Percentiles rank a stretch among this genome's conserved stretches.
phyloP scores from a whole-genome alignment of 2,797 vertebrate genomes.

The Chiroxiphia lanceolata region DNA sequence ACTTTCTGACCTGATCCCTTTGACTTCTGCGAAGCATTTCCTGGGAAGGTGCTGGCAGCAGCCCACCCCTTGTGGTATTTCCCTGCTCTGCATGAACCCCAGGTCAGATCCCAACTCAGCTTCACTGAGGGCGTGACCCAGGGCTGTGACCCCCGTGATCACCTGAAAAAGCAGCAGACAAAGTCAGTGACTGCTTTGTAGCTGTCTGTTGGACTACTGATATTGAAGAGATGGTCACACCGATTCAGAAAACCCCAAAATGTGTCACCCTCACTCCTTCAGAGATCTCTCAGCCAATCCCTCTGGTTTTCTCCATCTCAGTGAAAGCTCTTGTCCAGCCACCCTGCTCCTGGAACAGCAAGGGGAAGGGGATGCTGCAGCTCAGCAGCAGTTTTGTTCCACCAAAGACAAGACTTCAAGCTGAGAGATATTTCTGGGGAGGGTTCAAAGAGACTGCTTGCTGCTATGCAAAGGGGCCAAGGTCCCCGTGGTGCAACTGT shows the following conservation, averaged over 20 bases:
- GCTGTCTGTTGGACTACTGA: neutral
- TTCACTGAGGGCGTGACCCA: neutral
- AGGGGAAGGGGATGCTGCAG: neutral
- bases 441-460: neutral
- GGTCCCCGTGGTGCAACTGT: neutral
- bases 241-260: neutral
- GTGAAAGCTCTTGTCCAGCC: neutral
- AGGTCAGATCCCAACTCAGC: neutral
- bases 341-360: neutral
- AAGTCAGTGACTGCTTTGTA: neutral
- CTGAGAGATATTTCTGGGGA: neutral
- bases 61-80: fast-evolving
- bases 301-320: neutral
- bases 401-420: neutral
- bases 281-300: neutral
- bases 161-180: neutral
- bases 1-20: neutral
- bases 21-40: conserved; percentile 23
- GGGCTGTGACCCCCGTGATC: neutral
- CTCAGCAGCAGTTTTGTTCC: neutral
- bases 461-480: neutral
- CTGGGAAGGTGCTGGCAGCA: neutral
- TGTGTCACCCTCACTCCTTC: neutral
- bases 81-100: neutral
- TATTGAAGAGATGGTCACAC: neutral